These are phyloP conservation scores for Datnioides undecimradiatus DNA, from an alignment of 2,113 vertebrate species.

Conservation along the genomic window DNA sequence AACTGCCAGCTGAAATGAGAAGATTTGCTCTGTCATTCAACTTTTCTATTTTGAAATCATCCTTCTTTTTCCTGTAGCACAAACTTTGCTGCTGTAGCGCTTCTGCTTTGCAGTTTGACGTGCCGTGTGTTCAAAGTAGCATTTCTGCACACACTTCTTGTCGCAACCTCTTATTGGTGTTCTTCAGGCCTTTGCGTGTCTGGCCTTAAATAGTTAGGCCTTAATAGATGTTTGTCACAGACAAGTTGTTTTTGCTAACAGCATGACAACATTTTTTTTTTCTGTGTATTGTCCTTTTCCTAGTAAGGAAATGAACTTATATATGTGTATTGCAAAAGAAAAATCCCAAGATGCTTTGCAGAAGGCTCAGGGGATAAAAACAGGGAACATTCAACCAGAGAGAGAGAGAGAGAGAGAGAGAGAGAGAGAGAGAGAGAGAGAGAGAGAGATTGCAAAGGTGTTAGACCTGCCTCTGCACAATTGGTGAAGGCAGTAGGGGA, in stretches of 20 bases:
- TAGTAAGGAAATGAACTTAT: background rate
- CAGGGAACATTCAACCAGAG: no score
- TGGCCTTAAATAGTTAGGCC: background rate
- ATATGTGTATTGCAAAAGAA: background rate
- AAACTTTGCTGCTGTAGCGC: background rate
- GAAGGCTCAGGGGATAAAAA: background rate
- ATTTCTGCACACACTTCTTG: background rate
- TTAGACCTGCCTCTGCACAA: constrained; percentile 4
- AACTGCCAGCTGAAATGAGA: background rate
- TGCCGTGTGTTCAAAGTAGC: background rate
- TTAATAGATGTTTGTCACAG: background rate
- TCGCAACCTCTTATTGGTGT: background rate
- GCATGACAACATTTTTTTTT: background rate
- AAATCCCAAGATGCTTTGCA: background rate
- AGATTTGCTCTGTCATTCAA: background rate
- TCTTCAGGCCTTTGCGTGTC: background rate
- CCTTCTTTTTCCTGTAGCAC: background rate
- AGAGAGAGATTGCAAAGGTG: constrained; percentile 11
- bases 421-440: no score
- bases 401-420: no score
- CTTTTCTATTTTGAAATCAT: background rate
- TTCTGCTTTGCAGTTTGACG: background rate
- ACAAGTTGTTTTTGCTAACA: background rate
- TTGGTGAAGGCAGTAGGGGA: constrained; percentile 20
- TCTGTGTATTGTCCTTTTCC: background rate